These are phyloP conservation scores for Drosophila multiciliata DNA, from an alignment of 2,888 invertebrate genomes.

Conservation along the genomic window DNA sequence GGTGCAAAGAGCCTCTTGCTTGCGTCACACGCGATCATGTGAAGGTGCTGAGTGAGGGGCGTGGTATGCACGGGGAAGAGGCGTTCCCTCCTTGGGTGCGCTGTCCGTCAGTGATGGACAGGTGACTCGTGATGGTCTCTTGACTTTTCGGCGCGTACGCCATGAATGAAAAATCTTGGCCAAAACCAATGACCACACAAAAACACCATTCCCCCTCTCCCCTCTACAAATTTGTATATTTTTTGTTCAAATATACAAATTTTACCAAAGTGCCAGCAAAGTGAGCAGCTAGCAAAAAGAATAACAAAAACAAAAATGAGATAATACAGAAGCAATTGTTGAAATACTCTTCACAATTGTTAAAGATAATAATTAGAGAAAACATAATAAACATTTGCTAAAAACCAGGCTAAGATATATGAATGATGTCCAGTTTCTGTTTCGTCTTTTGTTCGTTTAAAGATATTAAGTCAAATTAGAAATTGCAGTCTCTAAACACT, in stretches of 20 bases:
- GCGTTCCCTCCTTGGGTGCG: slow-evolving; percentile 21
- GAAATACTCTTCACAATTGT: slow-evolving; percentile 30
- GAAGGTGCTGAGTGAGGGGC: slow-evolving; percentile 2
- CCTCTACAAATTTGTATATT: slow-evolving; percentile 55
- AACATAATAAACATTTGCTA: slow-evolving; percentile 1
- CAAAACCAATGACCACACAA: slow-evolving; percentile 35
- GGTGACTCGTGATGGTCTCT: slow-evolving; percentile 54
- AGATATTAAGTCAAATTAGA: neutral
- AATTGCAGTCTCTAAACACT: neutral
- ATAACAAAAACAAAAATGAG: slow-evolving; percentile 16
- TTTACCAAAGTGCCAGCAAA: slow-evolving; percentile 56
- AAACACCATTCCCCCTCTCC: slow-evolving; percentile 1
- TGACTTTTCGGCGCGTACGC: slow-evolving; percentile 66
- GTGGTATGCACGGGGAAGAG: neutral
- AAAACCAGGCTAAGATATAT: neutral
- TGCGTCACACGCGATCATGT: slow-evolving; percentile 36
- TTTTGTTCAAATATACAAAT: slow-evolving; percentile 74
- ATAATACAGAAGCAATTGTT: slow-evolving; percentile 18
- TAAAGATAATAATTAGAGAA: neutral
- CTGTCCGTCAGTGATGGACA: slow-evolving; percentile 24
- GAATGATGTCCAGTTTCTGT: neutral
- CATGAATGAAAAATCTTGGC: slow-evolving; percentile 78
- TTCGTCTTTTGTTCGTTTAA: neutral
- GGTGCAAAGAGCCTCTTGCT: slow-evolving; percentile 11
- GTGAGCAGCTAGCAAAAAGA: slow-evolving; percentile 21